Evolutionary conservation across 2,113 vertebrate species (phyloP), one percentile per base, ranked within the genome.

Genomic region (Antechinus flavipes): DNA sequence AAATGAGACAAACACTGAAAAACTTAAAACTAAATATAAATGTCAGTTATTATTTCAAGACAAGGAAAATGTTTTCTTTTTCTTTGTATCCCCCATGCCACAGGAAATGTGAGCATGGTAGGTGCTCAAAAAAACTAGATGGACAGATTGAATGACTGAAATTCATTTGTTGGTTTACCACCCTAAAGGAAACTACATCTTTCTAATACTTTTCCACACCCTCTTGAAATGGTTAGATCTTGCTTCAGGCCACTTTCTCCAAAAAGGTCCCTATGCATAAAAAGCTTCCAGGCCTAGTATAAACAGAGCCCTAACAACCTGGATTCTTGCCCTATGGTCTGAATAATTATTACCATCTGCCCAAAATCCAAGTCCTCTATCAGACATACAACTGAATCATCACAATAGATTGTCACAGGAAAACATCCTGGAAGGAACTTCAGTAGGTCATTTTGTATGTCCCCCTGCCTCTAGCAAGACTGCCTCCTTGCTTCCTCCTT

Each of bases 161-260:
- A 84, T 42, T 42, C 68, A 84, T 84, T 42, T 84, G 16, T 84
- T 42, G 68, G n/a, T 84, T 84, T 84, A 42, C n/a, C 68, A 84
- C 19, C 68, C 68, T 42, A 42, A 35, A 84, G n/a, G 19, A 1
- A 42, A 23, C 90, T 93, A 14, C 68, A 61, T 94, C 90, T 94
- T 93, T 90, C 91, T 93, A 96, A 91, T 54, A 52, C n/a, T 11
- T 56, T 91, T 56, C 76, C 14, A 2, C 54, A 25, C n/a, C 46
- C 25, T 49, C 26, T 23, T 23, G 0, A 2, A 26, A 96, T 93
- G 97, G 93, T 90, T 97, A 95, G n/a, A 11, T 46, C 89, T 89
- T 91, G 46, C 76, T 92, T 89, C 68, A 25, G 46, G 94, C 89
- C 42, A 58, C 95, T 97, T 93, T 94, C 91, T 46, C 56, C 84